Base-by-base conservation (phyloP, 2,888 invertebrate genomes). In the Oligia latruncula region DNA sequence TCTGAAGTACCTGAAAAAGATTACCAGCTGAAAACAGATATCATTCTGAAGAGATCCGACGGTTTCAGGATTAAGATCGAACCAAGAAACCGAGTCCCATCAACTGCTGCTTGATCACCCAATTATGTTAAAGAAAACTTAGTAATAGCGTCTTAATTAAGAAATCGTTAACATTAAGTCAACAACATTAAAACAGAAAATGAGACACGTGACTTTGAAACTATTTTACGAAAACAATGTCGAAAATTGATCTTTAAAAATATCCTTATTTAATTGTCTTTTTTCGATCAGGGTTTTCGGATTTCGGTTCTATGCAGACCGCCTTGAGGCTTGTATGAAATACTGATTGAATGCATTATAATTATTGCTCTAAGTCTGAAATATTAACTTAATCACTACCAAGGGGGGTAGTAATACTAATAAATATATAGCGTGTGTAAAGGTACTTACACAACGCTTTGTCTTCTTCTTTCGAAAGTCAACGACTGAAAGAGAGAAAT, bases 11-110 rank as follows among this genome's bases (percentile, higher is more conserved):
- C 97, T 60, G 98, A 98, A 91, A 94, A 97, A 35, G 97, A 98
- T 86, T 98, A 97, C 92, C 97, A 97, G 88, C 95, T 98, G 2
- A 98, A 98, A 91, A 98, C 97, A 60, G 98, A 98, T 90, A 98
- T 98, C 88, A 98, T 98, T 85, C 93, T 98, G 77, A 98, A 98
- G 94, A 96, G 98, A 78, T 97, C 97, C 43, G 98, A 98, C 84
- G 98, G 98, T 2, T 98, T 98, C 94, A 97, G 97, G 87, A 96
- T 98, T 75, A 96, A 96, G 84, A 95, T 98, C 76, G 98, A 98
- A 91, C 98, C 98, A 0, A 97, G 98, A 86, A 95, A 95, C 4
- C 90, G 93, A 80, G 91, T 93, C 1, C 94, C 95, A 4, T 90
- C 92, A 9, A 88, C 81, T n/a, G 81, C 80, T 55, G 68, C 46